Percentiles rank a stretch among this genome's conserved stretches.
These are phyloP conservation scores for Notarius quadriscutis DNA, from an alignment of 2,113 vertebrate species.

Conservation along the genomic window DNA sequence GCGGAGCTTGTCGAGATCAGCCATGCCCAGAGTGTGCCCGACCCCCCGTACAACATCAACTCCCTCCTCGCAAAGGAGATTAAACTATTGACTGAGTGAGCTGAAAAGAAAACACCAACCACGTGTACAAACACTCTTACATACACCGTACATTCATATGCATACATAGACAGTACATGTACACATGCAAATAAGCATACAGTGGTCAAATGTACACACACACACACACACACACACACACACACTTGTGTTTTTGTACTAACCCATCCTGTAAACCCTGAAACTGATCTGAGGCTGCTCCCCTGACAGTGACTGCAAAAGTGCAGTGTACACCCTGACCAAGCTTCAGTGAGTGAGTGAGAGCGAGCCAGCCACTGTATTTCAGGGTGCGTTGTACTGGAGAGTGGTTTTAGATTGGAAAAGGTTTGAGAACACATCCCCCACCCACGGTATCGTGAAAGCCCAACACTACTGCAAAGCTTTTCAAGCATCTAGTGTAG, in stretches of 20 bases:
- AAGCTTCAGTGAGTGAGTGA: slow-evolving; percentile 15
- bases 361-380: slow-evolving; percentile 21
- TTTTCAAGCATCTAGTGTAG: slow-evolving; percentile 54
- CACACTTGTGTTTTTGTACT: slow-evolving; percentile 55
- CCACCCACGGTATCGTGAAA: slow-evolving; percentile 26
- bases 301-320: slow-evolving; percentile 64
- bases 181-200: slow-evolving; percentile 38
- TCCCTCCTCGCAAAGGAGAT: slow-evolving; percentile 82
- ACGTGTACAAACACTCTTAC: slow-evolving; percentile 41
- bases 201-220: slow-evolving; percentile 30
- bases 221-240: slow-evolving; percentile 40
- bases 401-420: slow-evolving; percentile 44
- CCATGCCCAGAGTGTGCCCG: slow-evolving; percentile 66
- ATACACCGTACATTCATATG: slow-evolving; percentile 43
- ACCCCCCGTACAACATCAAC: slow-evolving; percentile 82
- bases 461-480: slow-evolving; percentile 43
- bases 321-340: slow-evolving; percentile 48
- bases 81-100: slow-evolving; percentile 85
- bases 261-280: slow-evolving; percentile 50
- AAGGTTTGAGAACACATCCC: background rate
- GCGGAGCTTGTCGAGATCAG: slow-evolving; percentile 79
- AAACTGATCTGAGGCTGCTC: slow-evolving; percentile 77
- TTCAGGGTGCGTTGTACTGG: slow-evolving; percentile 43
- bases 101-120: slow-evolving; percentile 53
- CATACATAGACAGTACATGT: slow-evolving; percentile 40